A percentile compares a stretch with the other conserved stretches of the same genome.
phyloP scores from a whole-genome alignment of 2,113 vertebrate species.

The Onychostoma macrolepis region DNA sequence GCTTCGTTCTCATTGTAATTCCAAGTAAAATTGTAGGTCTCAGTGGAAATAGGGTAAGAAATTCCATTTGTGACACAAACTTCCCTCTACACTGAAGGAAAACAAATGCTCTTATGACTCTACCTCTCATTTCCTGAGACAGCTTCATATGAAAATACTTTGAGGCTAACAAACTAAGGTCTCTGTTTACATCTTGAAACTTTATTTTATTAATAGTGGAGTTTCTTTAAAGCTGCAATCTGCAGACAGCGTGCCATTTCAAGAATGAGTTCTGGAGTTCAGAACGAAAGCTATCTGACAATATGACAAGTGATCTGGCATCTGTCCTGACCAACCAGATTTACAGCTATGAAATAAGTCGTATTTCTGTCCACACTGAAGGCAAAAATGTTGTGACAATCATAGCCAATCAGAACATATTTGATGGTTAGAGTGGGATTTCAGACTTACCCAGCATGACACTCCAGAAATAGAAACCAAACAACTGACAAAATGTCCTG shows the following conservation, averaged over 20 bases:
- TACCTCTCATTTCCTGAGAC: background rate
- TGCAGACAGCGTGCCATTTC: background rate
- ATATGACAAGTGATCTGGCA: background rate
- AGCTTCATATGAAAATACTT: background rate
- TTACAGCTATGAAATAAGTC: background rate
- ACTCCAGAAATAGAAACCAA: background rate
- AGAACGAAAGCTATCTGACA: background rate
- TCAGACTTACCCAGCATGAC: background rate
- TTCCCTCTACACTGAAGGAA: constrained; percentile 2
- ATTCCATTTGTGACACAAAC: constrained; percentile 12
- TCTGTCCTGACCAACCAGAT: background rate
- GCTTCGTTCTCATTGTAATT: constrained; percentile 15
- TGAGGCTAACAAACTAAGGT: constrained; percentile 4
- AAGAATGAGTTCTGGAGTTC: background rate
- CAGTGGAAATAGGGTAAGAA: constrained; percentile 2
- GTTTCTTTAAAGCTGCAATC: constrained; percentile 1
- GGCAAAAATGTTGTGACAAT: background rate
- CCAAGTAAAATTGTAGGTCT: constrained; percentile 9
- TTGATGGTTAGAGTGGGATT: background rate
- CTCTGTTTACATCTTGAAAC: background rate
- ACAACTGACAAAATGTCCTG: background rate
- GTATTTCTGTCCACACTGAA: background rate
- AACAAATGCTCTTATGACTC: constrained; percentile 13
- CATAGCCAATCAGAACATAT: background rate
- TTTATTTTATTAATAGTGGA: background rate